These are phyloP conservation scores for Cryptocephalus primarius DNA, from an alignment of 2,888 invertebrate genomes.

Conservation along the genomic window DNA sequence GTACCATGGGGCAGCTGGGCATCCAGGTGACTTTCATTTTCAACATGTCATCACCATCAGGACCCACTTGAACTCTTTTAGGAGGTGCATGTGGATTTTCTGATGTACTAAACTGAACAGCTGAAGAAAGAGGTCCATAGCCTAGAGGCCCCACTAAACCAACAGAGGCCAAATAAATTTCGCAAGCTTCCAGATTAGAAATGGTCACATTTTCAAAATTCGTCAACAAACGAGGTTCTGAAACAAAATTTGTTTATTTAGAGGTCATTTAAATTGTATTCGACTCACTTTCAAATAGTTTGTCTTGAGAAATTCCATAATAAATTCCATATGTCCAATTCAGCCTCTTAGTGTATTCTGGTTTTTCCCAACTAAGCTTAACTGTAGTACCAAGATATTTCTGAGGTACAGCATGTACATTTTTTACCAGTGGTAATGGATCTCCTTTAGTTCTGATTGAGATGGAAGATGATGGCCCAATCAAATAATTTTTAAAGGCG, in stretches of 20 bases:
- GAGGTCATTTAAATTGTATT: neutral
- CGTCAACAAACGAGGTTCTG: conserved; percentile 29
- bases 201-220: conserved; percentile 45
- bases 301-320: conserved; percentile 50
- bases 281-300: conserved; percentile 47
- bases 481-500: conserved; percentile 47
- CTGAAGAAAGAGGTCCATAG: conserved; percentile 50
- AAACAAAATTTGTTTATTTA: neutral
- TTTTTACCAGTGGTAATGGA: conserved; percentile 40
- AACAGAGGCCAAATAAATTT: conserved; percentile 61
- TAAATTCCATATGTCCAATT: conserved; percentile 61
- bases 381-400: conserved; percentile 51
- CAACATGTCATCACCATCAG: conserved; percentile 29
- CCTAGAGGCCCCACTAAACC: conserved; percentile 54
- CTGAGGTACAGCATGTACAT: conserved; percentile 40
- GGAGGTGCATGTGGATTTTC: conserved; percentile 57
- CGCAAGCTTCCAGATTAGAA: conserved; percentile 57
- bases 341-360: conserved; percentile 44
- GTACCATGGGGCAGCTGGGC: conserved; percentile 50
- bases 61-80: conserved; percentile 47
- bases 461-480: conserved; percentile 43
- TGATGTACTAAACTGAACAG: conserved; percentile 28
- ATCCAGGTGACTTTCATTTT: conserved; percentile 57
- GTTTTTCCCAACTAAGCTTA: conserved; percentile 55
- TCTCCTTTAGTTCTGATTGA: conserved; percentile 33